Conservation (phyloP, 2,113 vertebrate species). For the Solenodon paradoxus region DNA sequence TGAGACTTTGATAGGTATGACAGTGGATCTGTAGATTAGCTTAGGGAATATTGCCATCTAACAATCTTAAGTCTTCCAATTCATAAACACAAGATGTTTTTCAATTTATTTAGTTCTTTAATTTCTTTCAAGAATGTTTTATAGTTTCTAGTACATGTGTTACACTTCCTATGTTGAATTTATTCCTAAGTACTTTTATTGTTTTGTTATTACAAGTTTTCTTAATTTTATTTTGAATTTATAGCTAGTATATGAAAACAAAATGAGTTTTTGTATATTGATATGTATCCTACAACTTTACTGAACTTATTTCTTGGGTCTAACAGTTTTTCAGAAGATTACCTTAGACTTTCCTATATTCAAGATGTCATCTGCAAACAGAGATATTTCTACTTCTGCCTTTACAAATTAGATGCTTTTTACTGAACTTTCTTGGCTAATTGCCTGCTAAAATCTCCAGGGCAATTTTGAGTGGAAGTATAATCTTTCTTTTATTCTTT, state of each 20-base stretch:
- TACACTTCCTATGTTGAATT: not conserved
- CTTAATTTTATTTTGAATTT: not conserved
- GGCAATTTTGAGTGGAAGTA: not conserved
- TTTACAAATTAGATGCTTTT: not conserved
- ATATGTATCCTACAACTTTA: not conserved
- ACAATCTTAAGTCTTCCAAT: not conserved
- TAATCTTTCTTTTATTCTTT: not conserved
- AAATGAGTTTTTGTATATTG: not conserved
- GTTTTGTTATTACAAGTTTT: constrained; percentile 10
- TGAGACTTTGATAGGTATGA: not conserved
- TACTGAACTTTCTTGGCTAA: not conserved
- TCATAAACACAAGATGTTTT: not conserved
- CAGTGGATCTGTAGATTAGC: not conserved
- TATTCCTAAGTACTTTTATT: not conserved
- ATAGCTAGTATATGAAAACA: not conserved
- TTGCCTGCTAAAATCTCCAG: not conserved
- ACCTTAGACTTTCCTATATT: not conserved
- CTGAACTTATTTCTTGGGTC: not conserved
- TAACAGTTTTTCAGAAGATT: not conserved
- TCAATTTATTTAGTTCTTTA: not conserved
- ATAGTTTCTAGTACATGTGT: not conserved
- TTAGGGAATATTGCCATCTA: not conserved
- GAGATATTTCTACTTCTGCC: not conserved
- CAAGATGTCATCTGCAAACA: not conserved
- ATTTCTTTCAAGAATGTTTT: not conserved